Conservation (phyloP, 2,113 vertebrate species). For the Myiozetetes cayanensis region DNA sequence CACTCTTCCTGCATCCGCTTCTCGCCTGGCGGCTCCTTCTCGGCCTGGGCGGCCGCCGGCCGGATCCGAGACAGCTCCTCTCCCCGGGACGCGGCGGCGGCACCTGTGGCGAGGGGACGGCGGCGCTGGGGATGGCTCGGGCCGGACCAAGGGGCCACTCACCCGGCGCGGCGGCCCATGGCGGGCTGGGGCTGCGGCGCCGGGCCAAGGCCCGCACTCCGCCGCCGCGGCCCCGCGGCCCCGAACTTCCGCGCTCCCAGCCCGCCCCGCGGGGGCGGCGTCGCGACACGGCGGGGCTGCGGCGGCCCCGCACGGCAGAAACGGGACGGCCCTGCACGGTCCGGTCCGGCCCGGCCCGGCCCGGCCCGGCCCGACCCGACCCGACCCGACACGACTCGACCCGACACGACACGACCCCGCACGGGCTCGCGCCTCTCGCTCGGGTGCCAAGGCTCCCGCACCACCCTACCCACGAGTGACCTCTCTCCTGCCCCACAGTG, state of each 20-base stretch:
- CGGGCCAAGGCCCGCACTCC: too few species aligned
- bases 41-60: background rate
- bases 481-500: background rate
- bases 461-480: background rate
- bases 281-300: background rate
- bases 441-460: background rate
- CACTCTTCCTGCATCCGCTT: conserved; percentile 29
- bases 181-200: background rate
- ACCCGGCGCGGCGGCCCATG: background rate
- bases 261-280: too few species aligned
- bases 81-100: background rate
- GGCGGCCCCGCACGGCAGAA: background rate
- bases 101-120: background rate
- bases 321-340: background rate
- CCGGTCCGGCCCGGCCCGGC: too few species aligned
- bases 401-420: too few species aligned
- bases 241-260: too few species aligned
- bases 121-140: background rate
- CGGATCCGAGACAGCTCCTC: background rate
- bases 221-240: too few species aligned
- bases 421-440: background rate
- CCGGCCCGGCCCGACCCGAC: too few species aligned
- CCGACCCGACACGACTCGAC: too few species aligned
- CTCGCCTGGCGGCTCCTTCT: background rate
- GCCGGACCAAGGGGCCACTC: background rate